Conservation (phyloP, 2,113 vertebrate genomes). For the Nibea albiflora region DNA sequence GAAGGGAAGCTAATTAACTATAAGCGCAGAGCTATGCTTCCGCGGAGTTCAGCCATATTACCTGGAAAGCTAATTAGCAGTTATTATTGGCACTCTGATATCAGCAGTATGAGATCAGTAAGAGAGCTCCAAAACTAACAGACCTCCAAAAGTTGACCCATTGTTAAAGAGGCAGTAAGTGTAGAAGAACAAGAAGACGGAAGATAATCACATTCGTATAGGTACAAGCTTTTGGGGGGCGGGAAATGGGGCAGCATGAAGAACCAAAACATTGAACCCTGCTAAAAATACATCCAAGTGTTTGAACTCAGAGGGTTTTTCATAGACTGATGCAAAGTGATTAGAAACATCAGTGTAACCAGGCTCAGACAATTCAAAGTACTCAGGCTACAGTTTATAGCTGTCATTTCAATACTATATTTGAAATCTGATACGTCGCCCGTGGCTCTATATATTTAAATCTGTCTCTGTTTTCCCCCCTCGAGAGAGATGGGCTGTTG, state of each 20-base stretch:
- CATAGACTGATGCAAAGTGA: no score
- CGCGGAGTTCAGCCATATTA: neutral
- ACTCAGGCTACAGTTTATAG: conserved; percentile 18
- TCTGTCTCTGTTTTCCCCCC: neutral
- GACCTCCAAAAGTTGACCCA: neutral
- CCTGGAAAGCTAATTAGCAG: neutral
- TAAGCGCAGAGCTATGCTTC: neutral
- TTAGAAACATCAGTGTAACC: no score
- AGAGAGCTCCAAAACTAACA: neutral
- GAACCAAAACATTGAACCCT: no score
- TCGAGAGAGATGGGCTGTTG: conserved; percentile 2
- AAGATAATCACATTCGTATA: no score
- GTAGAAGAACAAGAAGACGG: no score
- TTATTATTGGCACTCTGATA: neutral
- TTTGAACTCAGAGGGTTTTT: no score
- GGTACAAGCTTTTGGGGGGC: no score
- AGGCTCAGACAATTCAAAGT: no score
- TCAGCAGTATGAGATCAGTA: neutral
- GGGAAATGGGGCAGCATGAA: no score
- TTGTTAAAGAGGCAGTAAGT: no score
- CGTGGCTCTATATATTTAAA: conserved; percentile 3
- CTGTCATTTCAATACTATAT: conserved; percentile 35
- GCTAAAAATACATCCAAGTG: no score
- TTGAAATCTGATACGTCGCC: conserved; percentile 29
- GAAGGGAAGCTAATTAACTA: neutral